A percentile compares a stretch with the other conserved stretches of the same genome.
Conservation (phyloP, 2,888 invertebrate species). For the Ornithoptera priamus region DNA sequence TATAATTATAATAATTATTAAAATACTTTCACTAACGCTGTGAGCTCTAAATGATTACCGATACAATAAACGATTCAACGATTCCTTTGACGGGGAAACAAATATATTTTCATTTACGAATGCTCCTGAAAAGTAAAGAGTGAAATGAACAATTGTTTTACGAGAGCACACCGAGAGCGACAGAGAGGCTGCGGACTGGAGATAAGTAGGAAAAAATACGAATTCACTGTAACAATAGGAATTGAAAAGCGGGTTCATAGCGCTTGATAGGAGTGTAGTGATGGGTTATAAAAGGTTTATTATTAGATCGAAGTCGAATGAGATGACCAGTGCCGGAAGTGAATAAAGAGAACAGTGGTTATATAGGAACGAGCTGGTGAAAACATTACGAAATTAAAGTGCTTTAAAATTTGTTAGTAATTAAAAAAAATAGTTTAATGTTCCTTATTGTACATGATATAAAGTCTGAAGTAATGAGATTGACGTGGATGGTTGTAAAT, state of each 20-base stretch:
- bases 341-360: background rate
- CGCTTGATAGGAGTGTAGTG: slow-evolving; percentile 9
- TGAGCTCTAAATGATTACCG: background rate
- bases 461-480: too few species aligned
- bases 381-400: too few species aligned
- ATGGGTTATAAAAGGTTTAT: slow-evolving; percentile 19
- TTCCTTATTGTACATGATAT: too few species aligned
- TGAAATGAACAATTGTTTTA: slow-evolving; percentile 24
- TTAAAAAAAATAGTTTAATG: too few species aligned
- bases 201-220: slow-evolving; percentile 27
- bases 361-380: too few species aligned
- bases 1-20: background rate
- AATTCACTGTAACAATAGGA: slow-evolving; percentile 24
- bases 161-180: slow-evolving; percentile 11
- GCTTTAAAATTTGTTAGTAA: too few species aligned
- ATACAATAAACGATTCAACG: background rate
- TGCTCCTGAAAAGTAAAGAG: slow-evolving; percentile 7
- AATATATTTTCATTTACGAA: slow-evolving; percentile 9
- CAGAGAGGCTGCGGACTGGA: slow-evolving; percentile 25
- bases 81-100: slow-evolving; percentile 1
- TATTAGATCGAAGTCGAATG: slow-evolving; percentile 2
- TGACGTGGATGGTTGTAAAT: too few species aligned
- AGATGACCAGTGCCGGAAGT: background rate
- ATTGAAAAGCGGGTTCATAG: slow-evolving; percentile 26
- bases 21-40: background rate